A percentile compares a stretch with the other conserved stretches of the same genome.
Conservation (phyloP, 1,140 invertebrate genomes). For the Halyomorpha halys region DNA sequence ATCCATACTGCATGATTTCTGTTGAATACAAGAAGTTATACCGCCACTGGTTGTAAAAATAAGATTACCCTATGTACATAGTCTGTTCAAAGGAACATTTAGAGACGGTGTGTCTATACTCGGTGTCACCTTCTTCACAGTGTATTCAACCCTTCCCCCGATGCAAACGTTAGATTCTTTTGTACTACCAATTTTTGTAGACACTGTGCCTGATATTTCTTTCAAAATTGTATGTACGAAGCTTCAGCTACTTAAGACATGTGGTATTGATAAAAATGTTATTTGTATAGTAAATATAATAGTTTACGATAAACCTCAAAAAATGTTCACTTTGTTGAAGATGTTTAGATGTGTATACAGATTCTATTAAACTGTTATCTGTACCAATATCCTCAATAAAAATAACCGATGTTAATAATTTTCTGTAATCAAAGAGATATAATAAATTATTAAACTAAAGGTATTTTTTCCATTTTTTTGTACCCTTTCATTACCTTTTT, state of each 20-base stretch:
- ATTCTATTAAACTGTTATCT: slow-evolving; percentile 24
- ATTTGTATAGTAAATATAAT: not conserved
- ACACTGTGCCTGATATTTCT: slow-evolving; percentile 14
- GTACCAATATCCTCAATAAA: slow-evolving; percentile 8
- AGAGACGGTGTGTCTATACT: too few relatives aligned
- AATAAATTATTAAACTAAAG: not conserved
- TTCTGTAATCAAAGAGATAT: slow-evolving; percentile 22
- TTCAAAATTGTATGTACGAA: slow-evolving; percentile 1
- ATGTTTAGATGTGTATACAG: slow-evolving; percentile 20
- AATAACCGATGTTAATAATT: slow-evolving; percentile 10
- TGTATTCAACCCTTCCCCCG: not conserved
- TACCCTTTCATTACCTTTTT: too few relatives aligned
- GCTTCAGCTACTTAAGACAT: not conserved
- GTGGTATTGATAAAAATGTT: not conserved
- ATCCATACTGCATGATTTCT: too few relatives aligned
- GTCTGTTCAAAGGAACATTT: too few relatives aligned
- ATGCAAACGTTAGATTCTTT: not conserved
- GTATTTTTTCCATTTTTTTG: too few relatives aligned
- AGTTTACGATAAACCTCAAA: not conserved
- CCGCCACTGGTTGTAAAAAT: too few relatives aligned
- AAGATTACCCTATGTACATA: too few relatives aligned
- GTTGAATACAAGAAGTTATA: too few relatives aligned
- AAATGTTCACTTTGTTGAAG: slow-evolving; percentile 20
- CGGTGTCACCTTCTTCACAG: not conserved
- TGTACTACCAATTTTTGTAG: slow-evolving; percentile 12